Percentiles rank a stretch among this genome's conserved stretches.
These are phyloP conservation scores for Pogonus chalceus DNA, from an alignment of 1,140 invertebrate genomes.

Conservation along the genomic window DNA sequence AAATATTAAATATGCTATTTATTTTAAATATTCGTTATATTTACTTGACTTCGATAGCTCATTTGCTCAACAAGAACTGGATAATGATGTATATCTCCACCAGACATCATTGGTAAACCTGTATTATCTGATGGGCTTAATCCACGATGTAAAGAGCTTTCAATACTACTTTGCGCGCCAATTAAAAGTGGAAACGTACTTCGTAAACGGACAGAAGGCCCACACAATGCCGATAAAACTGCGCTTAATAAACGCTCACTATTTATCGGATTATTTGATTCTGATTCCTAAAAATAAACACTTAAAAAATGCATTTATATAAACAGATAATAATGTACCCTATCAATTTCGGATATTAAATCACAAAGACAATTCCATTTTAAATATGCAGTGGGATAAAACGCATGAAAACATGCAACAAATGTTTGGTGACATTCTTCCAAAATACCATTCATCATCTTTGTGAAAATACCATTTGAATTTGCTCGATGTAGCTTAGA, in stretches of 20 bases:
- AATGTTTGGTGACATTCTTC: conserved; percentile 87
- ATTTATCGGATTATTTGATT: conserved; percentile 24
- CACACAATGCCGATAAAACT: conserved; percentile 69
- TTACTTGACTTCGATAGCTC: conserved; percentile 59
- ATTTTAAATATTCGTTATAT: conserved; percentile 5
- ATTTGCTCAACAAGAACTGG: conserved; percentile 75
- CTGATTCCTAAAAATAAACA: conserved; percentile 23
- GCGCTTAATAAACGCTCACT: conserved; percentile 67
- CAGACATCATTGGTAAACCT: conserved; percentile 57
- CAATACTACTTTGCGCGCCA: conserved; percentile 37
- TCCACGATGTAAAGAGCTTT: conserved; percentile 43
- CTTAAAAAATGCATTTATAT: conserved; percentile 1
- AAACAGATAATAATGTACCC: conserved; percentile 38
- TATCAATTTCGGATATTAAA: conserved; percentile 66
- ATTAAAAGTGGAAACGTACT: conserved; percentile 64
- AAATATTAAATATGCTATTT: neutral
- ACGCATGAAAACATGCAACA: conserved; percentile 86
- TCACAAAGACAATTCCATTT: conserved; percentile 91
- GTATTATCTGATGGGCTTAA: conserved; percentile 60
- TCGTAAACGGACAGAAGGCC: conserved; percentile 64
- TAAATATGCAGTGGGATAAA: conserved; percentile 85
- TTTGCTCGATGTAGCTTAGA: conserved; percentile 19
- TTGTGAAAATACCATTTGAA: conserved; percentile 19
- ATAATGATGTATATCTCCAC: conserved; percentile 61
- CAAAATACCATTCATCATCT: conserved; percentile 60